Base-by-base conservation (phyloP, 1,140 invertebrate species). In the Drosophila sp. region DNA sequence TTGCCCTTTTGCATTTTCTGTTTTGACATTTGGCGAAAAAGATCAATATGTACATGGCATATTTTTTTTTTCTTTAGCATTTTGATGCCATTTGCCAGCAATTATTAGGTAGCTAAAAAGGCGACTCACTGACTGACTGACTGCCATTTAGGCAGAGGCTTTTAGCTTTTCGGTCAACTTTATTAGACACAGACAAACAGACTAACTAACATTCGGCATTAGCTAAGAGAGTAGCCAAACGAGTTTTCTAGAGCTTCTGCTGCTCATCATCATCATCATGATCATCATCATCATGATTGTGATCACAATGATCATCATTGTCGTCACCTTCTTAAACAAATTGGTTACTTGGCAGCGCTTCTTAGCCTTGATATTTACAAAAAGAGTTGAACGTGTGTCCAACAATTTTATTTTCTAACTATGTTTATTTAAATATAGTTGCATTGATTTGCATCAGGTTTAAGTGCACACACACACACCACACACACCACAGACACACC, bases 341-440 rank as follows among this genome's bases (percentile, higher is more conserved):
- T 58, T 58, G 56, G 56, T 58, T 50, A 50, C 44, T 50, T 50
- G 44, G 44, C 44, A 50, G 25, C 44, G 44, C 44, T 50, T 50
- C 44, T 58, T 58, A 58, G 56, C 56, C 56, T 58, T 58, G 56
- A 58, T 58, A 58, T 58, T 58, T 58, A 58, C 56, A 58, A 58
- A 41, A 58, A 58, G 56, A 38, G 56, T 58, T 58, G 32, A 58
- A 58, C 56, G 56, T 58, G 56, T 58, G 56, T 58, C 56, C 56
- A 35, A 58, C 56, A 58, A 58, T 58, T 58, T 58, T 7, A 50
- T 50, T 50, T 17, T 50, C 44, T 10, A 10, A 50, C 44, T 50
- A 50, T 50, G 32, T 58, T 35, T 58, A 58, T 58, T 58, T 58
- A 58, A 58, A 58, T 58, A 58, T 58, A 25, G 56, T 38, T 58